These are phyloP conservation scores for Platycercus adscitus DNA, from an alignment of 2,113 vertebrate genomes.

Conservation along the genomic window DNA sequence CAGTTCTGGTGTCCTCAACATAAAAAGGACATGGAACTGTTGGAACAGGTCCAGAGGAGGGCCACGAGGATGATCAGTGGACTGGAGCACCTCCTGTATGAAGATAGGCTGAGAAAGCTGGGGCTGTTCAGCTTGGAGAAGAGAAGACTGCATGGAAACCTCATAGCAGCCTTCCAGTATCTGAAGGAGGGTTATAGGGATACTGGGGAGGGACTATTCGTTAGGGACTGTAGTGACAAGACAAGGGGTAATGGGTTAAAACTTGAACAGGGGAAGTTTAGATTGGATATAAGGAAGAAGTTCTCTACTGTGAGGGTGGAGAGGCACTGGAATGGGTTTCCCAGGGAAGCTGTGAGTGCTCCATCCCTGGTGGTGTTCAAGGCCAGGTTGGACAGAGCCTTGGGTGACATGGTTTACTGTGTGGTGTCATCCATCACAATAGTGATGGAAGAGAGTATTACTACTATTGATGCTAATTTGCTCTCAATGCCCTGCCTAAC, in stretches of 20 bases:
- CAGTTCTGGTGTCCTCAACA: too few relatives aligned
- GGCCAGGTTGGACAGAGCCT: background rate
- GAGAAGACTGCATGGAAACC: too few relatives aligned
- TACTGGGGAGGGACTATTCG: too few relatives aligned
- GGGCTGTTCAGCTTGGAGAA: too few relatives aligned
- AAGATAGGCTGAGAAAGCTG: too few relatives aligned
- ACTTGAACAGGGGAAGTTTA: background rate
- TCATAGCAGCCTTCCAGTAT: too few relatives aligned
- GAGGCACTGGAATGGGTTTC: background rate
- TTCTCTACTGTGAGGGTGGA: background rate
- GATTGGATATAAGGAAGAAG: background rate
- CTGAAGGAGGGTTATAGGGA: too few relatives aligned
- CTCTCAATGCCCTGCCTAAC: background rate
- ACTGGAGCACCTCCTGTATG: too few relatives aligned
- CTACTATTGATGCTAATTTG: conserved; percentile 41
- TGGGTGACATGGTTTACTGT: background rate
- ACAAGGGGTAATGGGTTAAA: background rate
- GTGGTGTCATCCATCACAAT: background rate
- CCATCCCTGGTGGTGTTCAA: background rate
- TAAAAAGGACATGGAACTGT: too few relatives aligned
- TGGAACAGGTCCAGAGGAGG: too few relatives aligned
- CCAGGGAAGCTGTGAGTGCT: background rate
- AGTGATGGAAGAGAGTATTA: conserved; percentile 5
- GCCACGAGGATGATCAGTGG: too few relatives aligned
- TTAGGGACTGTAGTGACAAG: background rate